These are phyloP conservation scores for Anarrhichthys ocellatus DNA, from an alignment of 2,113 vertebrate genomes.

Conservation along the genomic window DNA sequence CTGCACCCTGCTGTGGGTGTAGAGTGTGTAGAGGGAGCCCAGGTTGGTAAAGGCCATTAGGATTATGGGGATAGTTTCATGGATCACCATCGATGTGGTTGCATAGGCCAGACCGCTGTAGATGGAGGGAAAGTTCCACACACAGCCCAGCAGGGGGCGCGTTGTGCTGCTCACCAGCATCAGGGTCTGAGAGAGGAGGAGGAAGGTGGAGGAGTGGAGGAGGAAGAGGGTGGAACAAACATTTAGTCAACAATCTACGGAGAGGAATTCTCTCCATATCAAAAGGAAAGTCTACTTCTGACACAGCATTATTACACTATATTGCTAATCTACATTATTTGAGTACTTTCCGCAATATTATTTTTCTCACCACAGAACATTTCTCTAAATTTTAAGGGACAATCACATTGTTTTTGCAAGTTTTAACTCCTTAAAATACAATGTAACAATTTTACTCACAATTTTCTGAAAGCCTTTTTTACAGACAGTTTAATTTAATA, in stretches of 20 bases:
- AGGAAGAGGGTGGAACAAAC: neutral
- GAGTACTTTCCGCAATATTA: neutral
- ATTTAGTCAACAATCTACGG: neutral
- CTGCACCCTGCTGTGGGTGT: conserved; percentile 69
- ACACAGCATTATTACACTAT: neutral
- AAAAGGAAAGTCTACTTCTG: neutral
- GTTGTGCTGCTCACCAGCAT: conserved; percentile 86
- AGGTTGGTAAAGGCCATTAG: conserved; percentile 84
- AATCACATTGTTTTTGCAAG: neutral
- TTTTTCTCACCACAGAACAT: neutral
- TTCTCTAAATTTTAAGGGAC: neutral
- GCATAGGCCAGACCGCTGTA: conserved; percentile 79
- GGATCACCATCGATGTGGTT: conserved; percentile 84
- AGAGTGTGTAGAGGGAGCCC: conserved; percentile 82
- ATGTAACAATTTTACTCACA: neutral
- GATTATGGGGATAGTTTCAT: conserved; percentile 82
- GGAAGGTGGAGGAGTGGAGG: neutral
- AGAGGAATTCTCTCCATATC: neutral
- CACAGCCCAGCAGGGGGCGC: conserved; percentile 83
- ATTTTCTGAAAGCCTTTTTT: neutral
- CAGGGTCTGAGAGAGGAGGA: conserved; percentile 68
- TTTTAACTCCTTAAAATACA: neutral
- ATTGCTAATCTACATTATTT: neutral
- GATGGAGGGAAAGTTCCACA: conserved; percentile 83
- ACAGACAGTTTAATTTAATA: neutral